phyloP scores from a whole-genome alignment of 2,888 invertebrate genomes.

The Loripinus fragilis region DNA sequence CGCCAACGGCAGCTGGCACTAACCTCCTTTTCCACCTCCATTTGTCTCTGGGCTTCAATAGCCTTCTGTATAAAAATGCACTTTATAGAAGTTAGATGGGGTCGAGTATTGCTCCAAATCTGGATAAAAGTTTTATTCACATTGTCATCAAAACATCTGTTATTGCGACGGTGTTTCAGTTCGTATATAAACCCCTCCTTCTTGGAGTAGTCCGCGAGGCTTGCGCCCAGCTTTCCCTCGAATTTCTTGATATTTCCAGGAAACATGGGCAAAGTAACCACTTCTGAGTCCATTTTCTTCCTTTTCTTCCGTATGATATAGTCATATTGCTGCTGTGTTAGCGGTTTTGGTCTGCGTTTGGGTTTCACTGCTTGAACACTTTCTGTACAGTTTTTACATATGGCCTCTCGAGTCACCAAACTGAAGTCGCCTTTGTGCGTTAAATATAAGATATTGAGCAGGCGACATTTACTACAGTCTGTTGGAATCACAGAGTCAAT shows the following conservation, averaged over 20 bases:
- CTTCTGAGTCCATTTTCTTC: neutral
- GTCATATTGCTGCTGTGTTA: slow-evolving; percentile 9
- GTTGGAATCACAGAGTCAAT: neutral
- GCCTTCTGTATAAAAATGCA: neutral
- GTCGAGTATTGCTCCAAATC: neutral
- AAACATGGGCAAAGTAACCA: slow-evolving; percentile 1
- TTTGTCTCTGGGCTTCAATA: neutral
- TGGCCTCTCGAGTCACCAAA: neutral
- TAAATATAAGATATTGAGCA: slow-evolving; percentile 8
- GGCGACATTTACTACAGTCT: slow-evolving; percentile 9
- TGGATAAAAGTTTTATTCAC: neutral
- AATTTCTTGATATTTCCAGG: slow-evolving; percentile 9
- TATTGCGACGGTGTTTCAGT: neutral
- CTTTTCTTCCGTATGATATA: neutral
- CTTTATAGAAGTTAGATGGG: neutral
- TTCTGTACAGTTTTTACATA: neutral
- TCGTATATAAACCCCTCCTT: neutral
- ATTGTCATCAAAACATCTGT: neutral
- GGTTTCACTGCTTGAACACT: neutral
- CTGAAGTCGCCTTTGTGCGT: neutral
- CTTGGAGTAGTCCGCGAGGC: neutral
- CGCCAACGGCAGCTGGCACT: too few species aligned
- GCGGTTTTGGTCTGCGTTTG: neutral
- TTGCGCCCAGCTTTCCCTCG: neutral
- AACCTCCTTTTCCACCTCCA: neutral